phyloP scores from a whole-genome alignment of 1,140 invertebrate genomes.

The Saccostrea cuccullata region DNA sequence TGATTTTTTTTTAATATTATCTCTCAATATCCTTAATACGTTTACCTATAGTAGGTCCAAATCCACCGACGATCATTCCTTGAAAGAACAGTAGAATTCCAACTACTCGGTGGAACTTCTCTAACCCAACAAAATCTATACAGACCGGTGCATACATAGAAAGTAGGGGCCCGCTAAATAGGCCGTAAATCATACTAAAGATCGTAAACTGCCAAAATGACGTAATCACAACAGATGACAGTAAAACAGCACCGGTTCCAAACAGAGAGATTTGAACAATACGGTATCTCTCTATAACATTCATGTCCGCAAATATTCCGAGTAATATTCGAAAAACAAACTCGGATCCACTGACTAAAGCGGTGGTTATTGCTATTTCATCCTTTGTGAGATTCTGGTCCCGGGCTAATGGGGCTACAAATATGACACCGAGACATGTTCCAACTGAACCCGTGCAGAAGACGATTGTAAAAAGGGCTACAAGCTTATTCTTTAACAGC shows the following conservation, averaged over 20 bases:
- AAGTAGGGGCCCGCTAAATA: slow-evolving; percentile 39
- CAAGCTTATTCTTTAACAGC: slow-evolving; percentile 29
- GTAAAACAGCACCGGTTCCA: slow-evolving; percentile 1
- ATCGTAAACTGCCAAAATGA: slow-evolving; percentile 22
- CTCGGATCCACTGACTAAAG: slow-evolving; percentile 30
- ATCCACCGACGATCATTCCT: slow-evolving; percentile 10
- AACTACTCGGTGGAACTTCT: slow-evolving; percentile 24
- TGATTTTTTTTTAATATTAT: not conserved
- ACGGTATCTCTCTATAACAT: slow-evolving; percentile 26
- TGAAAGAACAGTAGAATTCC: slow-evolving; percentile 18
- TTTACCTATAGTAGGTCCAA: slow-evolving; percentile 33
- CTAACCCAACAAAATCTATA: slow-evolving; percentile 39
- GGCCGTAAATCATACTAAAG: slow-evolving; percentile 26
- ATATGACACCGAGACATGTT: slow-evolving; percentile 16
- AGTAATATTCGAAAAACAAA: slow-evolving; percentile 26
- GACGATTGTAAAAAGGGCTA: not conserved
- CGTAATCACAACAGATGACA: not conserved
- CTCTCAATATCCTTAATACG: not conserved
- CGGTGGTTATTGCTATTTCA: slow-evolving; percentile 31
- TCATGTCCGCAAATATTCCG: slow-evolving; percentile 32
- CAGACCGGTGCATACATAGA: slow-evolving; percentile 43
- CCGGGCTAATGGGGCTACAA: slow-evolving; percentile 45
- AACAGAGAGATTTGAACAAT: slow-evolving; percentile 33
- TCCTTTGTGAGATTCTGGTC: slow-evolving; percentile 30
- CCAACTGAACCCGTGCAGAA: slow-evolving; percentile 12